These are phyloP conservation scores for Monochamus alternatus DNA, from an alignment of 2,888 invertebrate genomes.

Conservation along the genomic window DNA sequence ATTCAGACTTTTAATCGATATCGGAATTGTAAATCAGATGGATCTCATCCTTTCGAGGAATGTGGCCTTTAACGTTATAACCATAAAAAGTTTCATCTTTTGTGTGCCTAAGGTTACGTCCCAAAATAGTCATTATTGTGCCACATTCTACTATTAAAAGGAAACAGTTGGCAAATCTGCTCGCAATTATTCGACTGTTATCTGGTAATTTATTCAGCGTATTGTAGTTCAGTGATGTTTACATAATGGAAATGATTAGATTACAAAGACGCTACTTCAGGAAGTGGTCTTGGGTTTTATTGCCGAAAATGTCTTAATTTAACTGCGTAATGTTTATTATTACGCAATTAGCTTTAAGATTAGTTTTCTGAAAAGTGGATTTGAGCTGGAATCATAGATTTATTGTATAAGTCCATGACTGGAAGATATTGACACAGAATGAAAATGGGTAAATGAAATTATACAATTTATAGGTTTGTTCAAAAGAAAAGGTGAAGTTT, in stretches of 20 bases:
- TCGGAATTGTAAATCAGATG: constrained; percentile 19
- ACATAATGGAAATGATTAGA: constrained; percentile 24
- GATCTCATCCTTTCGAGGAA: constrained; percentile 2
- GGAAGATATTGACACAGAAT: too few species aligned
- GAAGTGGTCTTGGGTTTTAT: background rate
- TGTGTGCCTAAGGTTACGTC: constrained; percentile 25
- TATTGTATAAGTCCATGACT: too few species aligned
- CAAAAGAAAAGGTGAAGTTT: too few species aligned
- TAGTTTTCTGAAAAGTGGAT: too few species aligned
- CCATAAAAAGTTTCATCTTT: constrained; percentile 17
- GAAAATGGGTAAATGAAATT: too few species aligned
- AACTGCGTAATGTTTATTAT: too few species aligned
- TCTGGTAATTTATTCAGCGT: background rate
- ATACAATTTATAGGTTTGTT: too few species aligned
- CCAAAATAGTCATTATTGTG: constrained; percentile 20
- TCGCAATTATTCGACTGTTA: constrained; percentile 6
- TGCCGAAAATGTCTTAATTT: background rate
- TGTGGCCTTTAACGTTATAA: constrained; percentile 3
- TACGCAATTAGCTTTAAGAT: too few species aligned
- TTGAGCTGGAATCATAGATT: too few species aligned
- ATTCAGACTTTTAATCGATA: constrained; percentile 12
- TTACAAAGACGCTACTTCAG: background rate
- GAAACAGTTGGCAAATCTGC: constrained; percentile 7
- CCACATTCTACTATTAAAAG: constrained; percentile 16
- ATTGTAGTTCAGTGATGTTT: constrained; percentile 12